A percentile compares a stretch with the other conserved stretches of the same genome.
Conservation (phyloP, 2,113 vertebrate species). For the Sapayoa aenigma region DNA sequence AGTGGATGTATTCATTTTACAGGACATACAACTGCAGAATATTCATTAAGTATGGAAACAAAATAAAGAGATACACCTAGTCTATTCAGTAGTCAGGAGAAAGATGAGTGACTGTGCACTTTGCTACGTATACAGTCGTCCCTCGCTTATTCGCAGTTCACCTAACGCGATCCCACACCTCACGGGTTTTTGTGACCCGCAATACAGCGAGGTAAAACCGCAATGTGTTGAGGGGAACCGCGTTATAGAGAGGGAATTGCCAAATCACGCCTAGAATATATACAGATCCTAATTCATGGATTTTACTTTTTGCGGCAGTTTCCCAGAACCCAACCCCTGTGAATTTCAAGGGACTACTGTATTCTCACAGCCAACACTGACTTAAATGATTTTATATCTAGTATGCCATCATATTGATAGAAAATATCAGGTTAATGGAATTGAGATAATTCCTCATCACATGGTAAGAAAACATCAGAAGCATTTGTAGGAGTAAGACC, state of each 20-base stretch:
- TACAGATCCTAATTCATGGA: too few species aligned
- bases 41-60: neutral
- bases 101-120: neutral
- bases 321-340: too few species aligned
- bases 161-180: too few species aligned
- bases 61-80: neutral
- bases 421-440: neutral
- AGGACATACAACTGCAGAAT: neutral
- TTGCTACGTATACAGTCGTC: neutral
- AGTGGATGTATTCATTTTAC: neutral
- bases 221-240: too few species aligned
- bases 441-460: neutral
- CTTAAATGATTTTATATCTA: neutral
- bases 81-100: neutral
- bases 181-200: too few species aligned
- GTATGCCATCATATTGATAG: neutral
- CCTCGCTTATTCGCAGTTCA: too few species aligned
- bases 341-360: too few species aligned
- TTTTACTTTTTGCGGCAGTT: too few species aligned
- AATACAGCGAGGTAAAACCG: too few species aligned
- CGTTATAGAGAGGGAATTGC: too few species aligned
- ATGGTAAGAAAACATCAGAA: neutral
- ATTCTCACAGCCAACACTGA: neutral
- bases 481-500: neutral
- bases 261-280: too few species aligned